Conservation (phyloP, 2,113 vertebrate genomes). For the Laterallus jamaicensis region DNA sequence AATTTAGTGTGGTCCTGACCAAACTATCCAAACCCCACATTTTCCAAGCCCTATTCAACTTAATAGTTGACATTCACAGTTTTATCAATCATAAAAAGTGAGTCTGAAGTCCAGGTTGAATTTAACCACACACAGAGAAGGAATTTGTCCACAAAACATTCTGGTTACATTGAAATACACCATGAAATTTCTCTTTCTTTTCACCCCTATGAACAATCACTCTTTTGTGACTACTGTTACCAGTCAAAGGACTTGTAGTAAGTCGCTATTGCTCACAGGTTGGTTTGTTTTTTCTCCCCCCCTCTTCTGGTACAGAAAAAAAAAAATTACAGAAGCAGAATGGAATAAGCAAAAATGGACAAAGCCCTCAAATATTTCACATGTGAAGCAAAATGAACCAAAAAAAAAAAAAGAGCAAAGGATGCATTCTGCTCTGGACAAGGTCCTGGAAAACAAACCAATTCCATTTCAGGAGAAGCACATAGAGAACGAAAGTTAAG, state of each 20-base stretch:
- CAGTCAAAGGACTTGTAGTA: background rate
- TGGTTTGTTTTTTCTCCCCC: accelerated
- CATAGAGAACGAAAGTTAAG: background rate
- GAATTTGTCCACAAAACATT: background rate
- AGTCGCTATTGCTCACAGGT: background rate
- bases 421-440: background rate
- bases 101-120: background rate
- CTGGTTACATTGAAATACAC: background rate
- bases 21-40: background rate
- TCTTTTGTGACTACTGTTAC: background rate
- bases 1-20: background rate
- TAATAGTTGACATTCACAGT: background rate
- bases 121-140: background rate
- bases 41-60: background rate
- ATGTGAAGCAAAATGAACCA: background rate
- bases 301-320: background rate
- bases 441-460: background rate
- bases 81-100: background rate
- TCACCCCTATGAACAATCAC: accelerated
- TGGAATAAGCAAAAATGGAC: background rate
- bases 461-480: background rate
- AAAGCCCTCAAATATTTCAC: background rate
- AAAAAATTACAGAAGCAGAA: background rate
- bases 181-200: background rate
- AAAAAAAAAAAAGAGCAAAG: background rate